A percentile compares a stretch with the other conserved stretches of the same genome.
Evolutionary conservation across 2,797 vertebrate genomes (phyloP).

Genomic region (Coregonus suidteri): DNA sequence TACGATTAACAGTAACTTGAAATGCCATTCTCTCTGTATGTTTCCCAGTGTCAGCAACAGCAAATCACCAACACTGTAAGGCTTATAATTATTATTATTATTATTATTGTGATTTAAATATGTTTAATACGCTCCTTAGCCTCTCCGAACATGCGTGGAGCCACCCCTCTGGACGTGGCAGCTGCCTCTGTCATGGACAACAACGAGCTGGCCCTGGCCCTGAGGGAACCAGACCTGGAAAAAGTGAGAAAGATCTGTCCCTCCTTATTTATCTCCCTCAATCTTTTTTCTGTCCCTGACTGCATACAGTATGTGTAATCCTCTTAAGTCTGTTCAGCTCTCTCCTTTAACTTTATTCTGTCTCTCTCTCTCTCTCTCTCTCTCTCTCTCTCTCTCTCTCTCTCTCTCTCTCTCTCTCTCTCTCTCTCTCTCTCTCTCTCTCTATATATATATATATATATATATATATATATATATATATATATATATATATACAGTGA

Average conservation of each 20-base stretch:
- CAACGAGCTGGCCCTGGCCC: conserved; percentile 88
- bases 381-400: no score
- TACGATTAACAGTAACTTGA: background rate
- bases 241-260: conserved; percentile 73
- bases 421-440: no score
- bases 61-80: background rate
- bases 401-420: no score
- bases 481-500: no score
- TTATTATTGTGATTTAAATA: background rate
- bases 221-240: conserved; percentile 88
- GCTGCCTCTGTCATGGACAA: conserved; percentile 98
- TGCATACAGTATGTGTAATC: no score
- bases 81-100: background rate
- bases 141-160: conserved; percentile 94
- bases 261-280: background rate
- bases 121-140: conserved; percentile 65
- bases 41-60: background rate
- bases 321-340: background rate
- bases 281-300: conserved; percentile 1
- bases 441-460: no score
- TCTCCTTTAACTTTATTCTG: background rate
- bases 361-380: conserved; percentile 1
- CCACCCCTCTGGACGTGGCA: conserved; percentile 93
- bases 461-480: no score
- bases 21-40: background rate